Percentiles rank a stretch among this genome's conserved stretches.
Conservation (phyloP, 1,140 invertebrate genomes). For the Oedothorax gibbosus region DNA sequence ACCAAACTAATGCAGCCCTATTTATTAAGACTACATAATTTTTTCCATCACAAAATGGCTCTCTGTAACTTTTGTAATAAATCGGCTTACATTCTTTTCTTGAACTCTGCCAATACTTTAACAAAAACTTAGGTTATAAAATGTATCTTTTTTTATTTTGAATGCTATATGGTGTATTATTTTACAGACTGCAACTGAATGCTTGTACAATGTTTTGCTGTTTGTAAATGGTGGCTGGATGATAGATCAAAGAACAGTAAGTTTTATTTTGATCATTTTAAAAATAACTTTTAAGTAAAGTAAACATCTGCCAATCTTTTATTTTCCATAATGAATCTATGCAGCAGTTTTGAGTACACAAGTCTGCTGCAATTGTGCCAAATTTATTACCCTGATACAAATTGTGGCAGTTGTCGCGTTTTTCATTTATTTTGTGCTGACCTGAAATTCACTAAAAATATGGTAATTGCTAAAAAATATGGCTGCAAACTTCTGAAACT, state of each 20-base stretch:
- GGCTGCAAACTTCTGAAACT: too few species aligned
- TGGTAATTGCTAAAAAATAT: too few species aligned
- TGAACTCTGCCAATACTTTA: not conserved
- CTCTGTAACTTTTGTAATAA: not conserved
- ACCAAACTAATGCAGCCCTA: too few species aligned
- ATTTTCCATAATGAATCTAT: too few species aligned
- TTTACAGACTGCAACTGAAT: constrained; percentile 77
- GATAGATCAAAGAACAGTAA: constrained; percentile 72
- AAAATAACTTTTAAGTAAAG: not conserved
- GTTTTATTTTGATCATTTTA: not conserved
- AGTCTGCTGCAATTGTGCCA: too few species aligned
- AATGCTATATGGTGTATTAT: constrained; percentile 63
- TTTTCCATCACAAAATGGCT: not conserved
- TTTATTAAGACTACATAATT: not conserved
- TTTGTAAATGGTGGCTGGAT: constrained; percentile 93
- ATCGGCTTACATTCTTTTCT: not conserved
- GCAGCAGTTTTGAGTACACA: too few species aligned
- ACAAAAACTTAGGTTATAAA: not conserved
- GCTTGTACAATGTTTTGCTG: constrained; percentile 87
- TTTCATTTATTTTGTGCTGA: not conserved
- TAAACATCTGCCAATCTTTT: too few species aligned
- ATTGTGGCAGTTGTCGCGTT: not conserved
- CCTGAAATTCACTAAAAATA: too few species aligned
- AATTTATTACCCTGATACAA: too few species aligned
- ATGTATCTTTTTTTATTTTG: not conserved